Conservation (phyloP, 2,113 vertebrate species). For the Indri indri region DNA sequence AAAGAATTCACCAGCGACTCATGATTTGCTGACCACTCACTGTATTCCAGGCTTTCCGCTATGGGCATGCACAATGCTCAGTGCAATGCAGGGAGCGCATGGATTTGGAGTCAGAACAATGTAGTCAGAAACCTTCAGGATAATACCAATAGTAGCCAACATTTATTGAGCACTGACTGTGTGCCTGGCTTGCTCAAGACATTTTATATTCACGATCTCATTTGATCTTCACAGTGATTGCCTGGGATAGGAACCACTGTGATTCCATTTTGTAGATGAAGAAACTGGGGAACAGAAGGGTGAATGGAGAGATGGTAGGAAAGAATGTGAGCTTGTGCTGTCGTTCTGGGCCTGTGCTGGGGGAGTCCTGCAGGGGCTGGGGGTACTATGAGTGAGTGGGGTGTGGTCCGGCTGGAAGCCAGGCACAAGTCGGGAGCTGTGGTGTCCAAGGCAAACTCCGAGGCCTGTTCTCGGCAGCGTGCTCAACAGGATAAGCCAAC, state of each 20-base stretch:
- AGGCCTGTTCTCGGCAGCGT: background rate
- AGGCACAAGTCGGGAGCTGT: background rate
- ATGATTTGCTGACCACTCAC: background rate
- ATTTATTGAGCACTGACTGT: fast-evolving
- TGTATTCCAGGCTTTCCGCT: background rate
- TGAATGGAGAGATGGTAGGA: background rate
- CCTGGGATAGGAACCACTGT: background rate
- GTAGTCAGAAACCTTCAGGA: background rate
- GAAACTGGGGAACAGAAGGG: background rate
- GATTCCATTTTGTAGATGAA: background rate
- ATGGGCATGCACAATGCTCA: background rate
- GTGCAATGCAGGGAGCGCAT: background rate
- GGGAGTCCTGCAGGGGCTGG: background rate
- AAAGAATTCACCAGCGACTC: background rate
- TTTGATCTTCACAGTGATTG: background rate
- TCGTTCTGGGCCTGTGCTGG: too few species aligned
- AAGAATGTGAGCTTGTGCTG: background rate
- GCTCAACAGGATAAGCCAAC: background rate
- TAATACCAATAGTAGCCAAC: background rate
- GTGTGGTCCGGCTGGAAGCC: background rate
- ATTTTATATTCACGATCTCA: background rate
- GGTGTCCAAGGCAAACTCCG: background rate
- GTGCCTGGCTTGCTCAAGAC: background rate
- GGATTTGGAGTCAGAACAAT: background rate
- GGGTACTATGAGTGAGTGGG: fast-evolving